Conservation (phyloP, 2,113 vertebrate genomes). For the Chlamydotis undulata region DNA sequence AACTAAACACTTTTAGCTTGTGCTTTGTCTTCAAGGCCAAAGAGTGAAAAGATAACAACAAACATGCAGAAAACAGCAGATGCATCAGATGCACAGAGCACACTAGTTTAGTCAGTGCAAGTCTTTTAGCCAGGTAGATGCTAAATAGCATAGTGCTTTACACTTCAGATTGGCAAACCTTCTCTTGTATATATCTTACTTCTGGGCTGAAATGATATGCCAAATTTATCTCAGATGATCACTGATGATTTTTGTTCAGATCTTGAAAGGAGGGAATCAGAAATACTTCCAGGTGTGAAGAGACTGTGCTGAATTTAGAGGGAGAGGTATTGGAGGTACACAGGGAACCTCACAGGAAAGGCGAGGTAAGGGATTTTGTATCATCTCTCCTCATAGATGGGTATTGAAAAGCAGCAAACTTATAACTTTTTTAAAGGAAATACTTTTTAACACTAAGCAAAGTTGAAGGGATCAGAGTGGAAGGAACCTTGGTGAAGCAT, state of each 20-base stretch:
- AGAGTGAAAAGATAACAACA: not conserved
- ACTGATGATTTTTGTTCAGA: not conserved
- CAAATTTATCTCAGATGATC: not conserved
- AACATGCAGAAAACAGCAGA: not conserved
- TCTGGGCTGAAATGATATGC: not conserved
- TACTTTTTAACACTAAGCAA: not conserved
- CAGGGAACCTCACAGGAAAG: not conserved
- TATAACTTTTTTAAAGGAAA: not conserved
- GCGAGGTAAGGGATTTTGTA: not conserved
- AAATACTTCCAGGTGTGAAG: not conserved
- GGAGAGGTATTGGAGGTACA: not conserved
- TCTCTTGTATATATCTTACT: not conserved
- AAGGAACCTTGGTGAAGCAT: not conserved
- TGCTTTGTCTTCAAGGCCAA: conserved; percentile 3
- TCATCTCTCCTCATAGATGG: not conserved
- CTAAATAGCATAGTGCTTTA: not conserved
- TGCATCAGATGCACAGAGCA: not conserved
- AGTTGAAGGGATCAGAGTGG: not conserved
- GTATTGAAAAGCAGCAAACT: not conserved
- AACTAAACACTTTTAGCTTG: not conserved
- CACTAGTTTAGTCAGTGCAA: not conserved
- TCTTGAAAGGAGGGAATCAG: not conserved
- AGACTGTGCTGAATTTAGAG: not conserved
- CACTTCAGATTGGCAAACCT: not conserved
- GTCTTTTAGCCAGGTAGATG: not conserved